phyloP scores from a whole-genome alignment of 2,888 invertebrate genomes.

The Lasius fuliginosus region DNA sequence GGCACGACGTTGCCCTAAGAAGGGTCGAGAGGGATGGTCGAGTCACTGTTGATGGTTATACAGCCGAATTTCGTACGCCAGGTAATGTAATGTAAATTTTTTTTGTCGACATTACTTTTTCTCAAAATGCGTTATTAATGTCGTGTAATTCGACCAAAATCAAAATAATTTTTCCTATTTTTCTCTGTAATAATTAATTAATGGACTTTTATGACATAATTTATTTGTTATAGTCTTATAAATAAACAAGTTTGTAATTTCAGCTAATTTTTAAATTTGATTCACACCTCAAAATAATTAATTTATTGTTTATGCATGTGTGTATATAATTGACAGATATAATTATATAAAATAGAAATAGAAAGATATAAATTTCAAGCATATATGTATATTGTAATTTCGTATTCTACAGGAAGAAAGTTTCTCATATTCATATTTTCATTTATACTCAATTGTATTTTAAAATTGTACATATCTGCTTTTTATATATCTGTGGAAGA shows the following conservation, averaged over 20 bases:
- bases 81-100: slow-evolving; percentile 86
- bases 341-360: background rate
- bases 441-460: background rate
- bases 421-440: background rate
- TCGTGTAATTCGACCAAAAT: background rate
- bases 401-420: background rate
- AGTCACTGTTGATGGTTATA: slow-evolving; percentile 95
- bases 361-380: background rate
- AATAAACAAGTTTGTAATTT: background rate
- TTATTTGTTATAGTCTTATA: background rate
- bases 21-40: slow-evolving; percentile 94
- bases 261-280: background rate
- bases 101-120: background rate
- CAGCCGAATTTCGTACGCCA: slow-evolving; percentile 95
- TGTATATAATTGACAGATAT: background rate
- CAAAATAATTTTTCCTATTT: background rate
- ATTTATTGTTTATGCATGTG: background rate
- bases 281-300: background rate
- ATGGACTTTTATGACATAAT: background rate
- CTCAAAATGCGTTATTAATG: background rate
- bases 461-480: background rate
- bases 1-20: slow-evolving; percentile 96
- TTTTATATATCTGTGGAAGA: background rate
- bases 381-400: background rate
- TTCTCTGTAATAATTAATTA: background rate